Evolutionary conservation across 2,113 vertebrate species (phyloP), one percentile per base, ranked within the genome.

Genomic region (Electrona antarctica): DNA sequence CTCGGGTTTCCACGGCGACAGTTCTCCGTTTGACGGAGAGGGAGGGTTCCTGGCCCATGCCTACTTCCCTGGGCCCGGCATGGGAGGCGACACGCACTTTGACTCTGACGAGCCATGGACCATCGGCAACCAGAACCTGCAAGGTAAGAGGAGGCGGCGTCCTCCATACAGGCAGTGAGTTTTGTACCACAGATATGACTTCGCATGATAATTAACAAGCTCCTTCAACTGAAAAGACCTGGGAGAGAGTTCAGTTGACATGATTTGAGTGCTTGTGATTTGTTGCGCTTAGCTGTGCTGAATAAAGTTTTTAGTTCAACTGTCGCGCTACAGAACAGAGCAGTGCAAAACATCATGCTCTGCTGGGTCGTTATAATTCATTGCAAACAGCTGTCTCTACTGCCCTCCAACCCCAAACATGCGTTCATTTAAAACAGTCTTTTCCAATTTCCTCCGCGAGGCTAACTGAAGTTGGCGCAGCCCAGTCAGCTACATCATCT

Each of bases 91-190:
- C 78, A 96, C 96, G 0, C 98, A 99, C 79, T 99, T 99, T 0
- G 98, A 99, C 81, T 95, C 95, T 0, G 98, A 99, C 15, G 98
- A 99, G 77, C 98, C 97, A 0, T 99, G 97, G 98, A 99, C 97
- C 0, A 94, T 97, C 76, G 95, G 96, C 68, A 98, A 95, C 67
- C 87, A 93, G 0, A 96, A 99, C 45, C 74, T 97, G 65, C 92
- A 95, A 79, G 97, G 98, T 99, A 88, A 94, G 94, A 64, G 47
- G 55, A 3, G 33, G 21, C 21, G 21, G 2, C 21, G 21, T 21
- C 21, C 21, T 21, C 21, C 21, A 21, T 21, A 21, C 21, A 21
- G 21, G 21, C 21, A 21, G 21, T 21, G 21, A 21, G 21, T 21
- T 21, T 21, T 21, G 21, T 21, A 21, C 21, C 21, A 21, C 21